Conservation (phyloP, 1,140 invertebrate genomes). For the Phenacoccus solenopsis region DNA sequence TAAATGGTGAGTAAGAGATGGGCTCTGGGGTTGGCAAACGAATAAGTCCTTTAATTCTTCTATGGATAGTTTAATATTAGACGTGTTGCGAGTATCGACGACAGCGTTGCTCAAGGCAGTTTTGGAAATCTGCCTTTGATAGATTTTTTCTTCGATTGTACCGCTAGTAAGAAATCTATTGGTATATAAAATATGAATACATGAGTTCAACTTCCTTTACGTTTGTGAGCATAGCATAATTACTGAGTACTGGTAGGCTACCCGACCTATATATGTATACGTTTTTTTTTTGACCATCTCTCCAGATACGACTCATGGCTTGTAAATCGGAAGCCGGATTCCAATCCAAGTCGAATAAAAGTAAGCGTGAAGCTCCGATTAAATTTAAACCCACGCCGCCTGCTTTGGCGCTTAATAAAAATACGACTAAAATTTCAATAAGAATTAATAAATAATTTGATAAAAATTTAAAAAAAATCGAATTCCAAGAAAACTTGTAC, state of each 20-base stretch:
- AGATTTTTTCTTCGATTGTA: conserved; percentile 61
- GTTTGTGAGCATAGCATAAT: too few relatives aligned
- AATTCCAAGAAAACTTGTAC: conserved; percentile 27
- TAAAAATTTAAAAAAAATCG: conserved; percentile 14
- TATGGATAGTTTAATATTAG: conserved; percentile 37
- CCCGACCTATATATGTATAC: conserved; percentile 50
- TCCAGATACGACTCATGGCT: conserved; percentile 57
- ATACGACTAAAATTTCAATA: conserved; percentile 36
- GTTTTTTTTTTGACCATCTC: conserved; percentile 50
- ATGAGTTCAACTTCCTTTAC: too few relatives aligned
- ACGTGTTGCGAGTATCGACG: conserved; percentile 38
- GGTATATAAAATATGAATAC: not conserved
- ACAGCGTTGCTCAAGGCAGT: conserved; percentile 47
- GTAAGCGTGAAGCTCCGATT: conserved; percentile 49
- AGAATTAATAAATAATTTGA: not conserved
- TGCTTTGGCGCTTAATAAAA: conserved; percentile 56
- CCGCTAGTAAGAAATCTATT: conserved; percentile 44
- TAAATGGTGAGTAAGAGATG: conserved; percentile 25
- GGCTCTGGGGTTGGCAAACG: conserved; percentile 20
- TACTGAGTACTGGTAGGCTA: too few relatives aligned
- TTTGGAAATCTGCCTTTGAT: conserved; percentile 55
- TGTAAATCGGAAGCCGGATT: conserved; percentile 59
- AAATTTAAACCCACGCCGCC: conserved; percentile 62
- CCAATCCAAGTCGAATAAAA: conserved; percentile 61
- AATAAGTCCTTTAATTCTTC: conserved; percentile 40